Evolutionary conservation across 2,888 invertebrate species (phyloP).

Genomic region (Ferdinandea cuprea): DNA sequence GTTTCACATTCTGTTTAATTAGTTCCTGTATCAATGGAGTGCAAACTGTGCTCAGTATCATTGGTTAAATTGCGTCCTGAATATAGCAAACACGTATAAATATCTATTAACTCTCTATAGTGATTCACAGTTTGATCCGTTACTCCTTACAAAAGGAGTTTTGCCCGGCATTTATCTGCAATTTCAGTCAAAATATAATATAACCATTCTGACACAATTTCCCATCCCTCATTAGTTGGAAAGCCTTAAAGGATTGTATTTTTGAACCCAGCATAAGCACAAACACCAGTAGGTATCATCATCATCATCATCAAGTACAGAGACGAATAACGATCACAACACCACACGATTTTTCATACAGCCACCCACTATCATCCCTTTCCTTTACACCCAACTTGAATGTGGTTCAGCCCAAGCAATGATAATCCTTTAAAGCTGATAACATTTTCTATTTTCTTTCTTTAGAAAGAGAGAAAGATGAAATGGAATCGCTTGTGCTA

Average conservation of each 20-base stretch:
- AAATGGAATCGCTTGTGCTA: conserved; percentile 45
- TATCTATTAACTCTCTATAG: too few relatives aligned
- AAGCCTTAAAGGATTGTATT: conserved; percentile 35
- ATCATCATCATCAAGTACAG: conserved; percentile 21
- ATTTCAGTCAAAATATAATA: conserved; percentile 11
- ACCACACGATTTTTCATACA: conserved; percentile 4
- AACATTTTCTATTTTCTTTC: conserved; percentile 14
- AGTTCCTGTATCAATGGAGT: too few relatives aligned
- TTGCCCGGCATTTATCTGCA: background rate
- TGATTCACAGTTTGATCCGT: too few relatives aligned
- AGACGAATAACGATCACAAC: conserved; percentile 8
- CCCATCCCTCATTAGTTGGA: conserved; percentile 26
- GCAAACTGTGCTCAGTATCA: too few relatives aligned
- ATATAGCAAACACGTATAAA: too few relatives aligned
- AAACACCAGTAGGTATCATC: conserved; percentile 5
- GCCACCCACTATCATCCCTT: background rate
- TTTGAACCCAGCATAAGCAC: conserved; percentile 7
- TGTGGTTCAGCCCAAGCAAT: conserved; percentile 43
- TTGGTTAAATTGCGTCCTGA: too few relatives aligned
- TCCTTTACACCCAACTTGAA: conserved; percentile 33
- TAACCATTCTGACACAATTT: background rate
- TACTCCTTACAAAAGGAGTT: background rate
- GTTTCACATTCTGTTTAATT: too few relatives aligned
- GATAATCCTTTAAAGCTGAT: conserved; percentile 71
- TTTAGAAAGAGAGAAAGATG: conserved; percentile 10